A percentile compares a stretch with the other conserved stretches of the same genome.
These are phyloP conservation scores for Phyto melanocephala DNA, from an alignment of 2,888 invertebrate species.

Conservation along the genomic window DNA sequence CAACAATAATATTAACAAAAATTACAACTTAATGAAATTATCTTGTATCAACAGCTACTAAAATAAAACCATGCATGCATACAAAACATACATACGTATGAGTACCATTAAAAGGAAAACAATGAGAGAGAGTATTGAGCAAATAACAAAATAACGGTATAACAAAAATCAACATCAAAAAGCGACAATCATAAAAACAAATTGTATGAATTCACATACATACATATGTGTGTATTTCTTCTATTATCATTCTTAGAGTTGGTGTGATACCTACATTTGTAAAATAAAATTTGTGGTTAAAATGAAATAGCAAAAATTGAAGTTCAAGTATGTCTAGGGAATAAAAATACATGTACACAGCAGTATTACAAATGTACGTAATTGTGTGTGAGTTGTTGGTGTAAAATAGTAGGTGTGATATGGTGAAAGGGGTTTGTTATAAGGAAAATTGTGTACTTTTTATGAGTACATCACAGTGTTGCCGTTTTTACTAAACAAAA, in stretches of 20 bases:
- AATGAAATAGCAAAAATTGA: not conserved
- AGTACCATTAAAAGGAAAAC: not conserved
- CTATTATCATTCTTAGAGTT: not conserved
- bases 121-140: not conserved
- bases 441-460: not conserved
- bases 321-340: conserved; percentile 23
- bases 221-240: not conserved
- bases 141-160: conserved; percentile 18
- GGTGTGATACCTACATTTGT: not conserved
- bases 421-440: not conserved
- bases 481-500: no score
- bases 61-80: conserved; percentile 52
- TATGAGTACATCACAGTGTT: not conserved
- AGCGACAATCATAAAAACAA: conserved; percentile 38
- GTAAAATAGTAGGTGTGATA: no score
- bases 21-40: conserved; percentile 31
- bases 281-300: conserved; percentile 19
- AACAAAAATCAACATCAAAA: conserved; percentile 11
- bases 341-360: not conserved
- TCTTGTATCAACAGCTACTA: conserved; percentile 44
- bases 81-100: not conserved
- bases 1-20: not conserved
- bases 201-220: no score
- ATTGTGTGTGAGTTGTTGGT: no score
- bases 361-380: not conserved